Evolutionary conservation across 2,113 vertebrate genomes (phyloP).

Genomic region (Bubalus kerabau): DNA sequence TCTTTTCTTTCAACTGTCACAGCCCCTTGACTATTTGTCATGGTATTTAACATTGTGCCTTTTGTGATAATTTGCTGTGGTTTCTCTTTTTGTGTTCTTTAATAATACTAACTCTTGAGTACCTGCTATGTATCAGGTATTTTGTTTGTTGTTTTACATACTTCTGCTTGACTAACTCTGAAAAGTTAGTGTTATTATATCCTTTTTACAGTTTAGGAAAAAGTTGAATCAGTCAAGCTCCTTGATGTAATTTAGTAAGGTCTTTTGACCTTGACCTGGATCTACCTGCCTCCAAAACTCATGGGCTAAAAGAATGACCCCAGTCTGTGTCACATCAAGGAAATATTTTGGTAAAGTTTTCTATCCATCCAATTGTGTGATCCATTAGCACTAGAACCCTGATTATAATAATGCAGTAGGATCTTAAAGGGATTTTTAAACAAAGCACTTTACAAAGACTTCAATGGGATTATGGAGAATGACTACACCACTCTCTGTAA

Average conservation of each 20-base stretch:
- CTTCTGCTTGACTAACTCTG: neutral
- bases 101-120: neutral
- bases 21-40: neutral
- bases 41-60: neutral
- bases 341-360: neutral
- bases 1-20: neutral
- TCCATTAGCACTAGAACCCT: neutral
- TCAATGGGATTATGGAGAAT: neutral
- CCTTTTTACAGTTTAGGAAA: neutral
- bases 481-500: neutral
- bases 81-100: neutral
- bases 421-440: neutral
- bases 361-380: neutral
- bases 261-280: neutral
- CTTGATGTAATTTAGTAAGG: neutral
- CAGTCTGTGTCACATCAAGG: neutral
- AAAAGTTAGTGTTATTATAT: neutral
- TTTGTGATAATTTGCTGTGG: neutral
- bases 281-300: neutral
- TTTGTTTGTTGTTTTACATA: neutral
- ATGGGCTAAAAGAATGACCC: neutral
- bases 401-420: neutral
- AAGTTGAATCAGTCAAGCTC: neutral
- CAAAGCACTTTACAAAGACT: neutral
- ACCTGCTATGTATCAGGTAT: neutral